These are phyloP conservation scores for Lates japonicus DNA, from an alignment of 2,797 vertebrate species.

Conservation along the genomic window DNA sequence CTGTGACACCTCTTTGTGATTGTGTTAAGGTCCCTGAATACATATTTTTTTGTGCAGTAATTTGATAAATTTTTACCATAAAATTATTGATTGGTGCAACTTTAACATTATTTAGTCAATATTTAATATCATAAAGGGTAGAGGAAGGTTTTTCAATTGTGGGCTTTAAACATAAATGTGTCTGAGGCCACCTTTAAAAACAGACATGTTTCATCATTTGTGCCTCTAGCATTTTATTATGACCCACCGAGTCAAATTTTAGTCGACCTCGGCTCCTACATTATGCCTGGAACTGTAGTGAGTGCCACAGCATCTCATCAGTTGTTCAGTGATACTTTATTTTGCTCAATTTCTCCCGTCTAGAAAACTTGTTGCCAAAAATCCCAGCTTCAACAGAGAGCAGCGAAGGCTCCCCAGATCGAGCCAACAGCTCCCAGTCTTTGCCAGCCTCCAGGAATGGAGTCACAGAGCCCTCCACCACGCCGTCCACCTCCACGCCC, in stretches of 20 bases:
- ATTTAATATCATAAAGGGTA: neutral
- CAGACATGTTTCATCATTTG: neutral
- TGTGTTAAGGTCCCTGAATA: neutral
- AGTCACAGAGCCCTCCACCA: constrained; percentile 83
- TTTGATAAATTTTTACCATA: neutral
- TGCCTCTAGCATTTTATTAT: neutral
- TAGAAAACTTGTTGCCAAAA: constrained; percentile 99
- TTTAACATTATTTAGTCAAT: neutral
- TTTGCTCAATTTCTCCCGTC: constrained; percentile 68
- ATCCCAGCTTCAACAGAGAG: constrained; percentile 90
- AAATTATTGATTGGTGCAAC: neutral
- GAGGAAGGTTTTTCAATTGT: neutral
- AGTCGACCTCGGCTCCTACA: neutral
- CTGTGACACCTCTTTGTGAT: neutral
- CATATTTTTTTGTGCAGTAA: neutral
- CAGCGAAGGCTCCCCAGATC: constrained; percentile 91
- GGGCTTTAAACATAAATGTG: constrained; percentile 7
- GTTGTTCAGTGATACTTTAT: constrained; percentile 33
- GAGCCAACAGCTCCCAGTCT: constrained; percentile 93
- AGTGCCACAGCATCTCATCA: constrained; percentile 26
- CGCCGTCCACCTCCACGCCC: constrained; percentile 90
- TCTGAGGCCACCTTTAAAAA: neutral
- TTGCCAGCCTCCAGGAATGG: constrained; percentile 94
- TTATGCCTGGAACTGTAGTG: neutral
- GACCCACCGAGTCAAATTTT: constrained; percentile 3